These are phyloP conservation scores for Drosophila punjabiensis DNA, from an alignment of 1,140 invertebrate genomes.

Conservation along the genomic window DNA sequence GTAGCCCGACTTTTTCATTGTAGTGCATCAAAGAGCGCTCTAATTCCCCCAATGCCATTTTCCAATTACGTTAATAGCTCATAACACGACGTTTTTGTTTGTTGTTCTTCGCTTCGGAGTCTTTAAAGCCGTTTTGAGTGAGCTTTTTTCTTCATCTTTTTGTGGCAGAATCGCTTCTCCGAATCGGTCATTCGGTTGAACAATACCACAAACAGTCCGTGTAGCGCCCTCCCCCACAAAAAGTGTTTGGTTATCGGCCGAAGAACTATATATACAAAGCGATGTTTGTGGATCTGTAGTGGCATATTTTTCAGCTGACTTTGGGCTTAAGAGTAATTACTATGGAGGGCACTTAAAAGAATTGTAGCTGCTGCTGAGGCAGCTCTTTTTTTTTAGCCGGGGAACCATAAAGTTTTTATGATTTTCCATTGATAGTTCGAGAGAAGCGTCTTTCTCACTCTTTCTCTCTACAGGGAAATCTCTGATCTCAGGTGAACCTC, in stretches of 20 bases:
- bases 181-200: constrained; percentile 52
- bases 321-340: constrained; percentile 75
- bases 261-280: constrained; percentile 46
- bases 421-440: constrained; percentile 75
- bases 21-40: constrained; percentile 53
- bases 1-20: constrained; percentile 32
- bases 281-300: constrained; percentile 62
- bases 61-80: constrained; percentile 81
- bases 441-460: constrained; percentile 45
- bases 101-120: constrained; percentile 60
- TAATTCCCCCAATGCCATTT: constrained; percentile 65
- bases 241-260: constrained; percentile 15
- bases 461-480: not conserved
- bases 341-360: constrained; percentile 79
- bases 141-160: constrained; percentile 18
- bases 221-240: constrained; percentile 53
- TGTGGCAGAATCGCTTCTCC: constrained; percentile 67
- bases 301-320: constrained; percentile 78
- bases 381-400: constrained; percentile 29
- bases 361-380: constrained; percentile 65
- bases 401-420: constrained; percentile 82
- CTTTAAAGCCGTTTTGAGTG: constrained; percentile 44
- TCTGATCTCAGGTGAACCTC: constrained; percentile 45
- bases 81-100: constrained; percentile 78
- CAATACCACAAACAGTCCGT: constrained; percentile 42